Evolutionary conservation across 2,797 vertebrate genomes (phyloP), one percentile per base, ranked within the genome.

Genomic region (Austrolebias charrua): DNA sequence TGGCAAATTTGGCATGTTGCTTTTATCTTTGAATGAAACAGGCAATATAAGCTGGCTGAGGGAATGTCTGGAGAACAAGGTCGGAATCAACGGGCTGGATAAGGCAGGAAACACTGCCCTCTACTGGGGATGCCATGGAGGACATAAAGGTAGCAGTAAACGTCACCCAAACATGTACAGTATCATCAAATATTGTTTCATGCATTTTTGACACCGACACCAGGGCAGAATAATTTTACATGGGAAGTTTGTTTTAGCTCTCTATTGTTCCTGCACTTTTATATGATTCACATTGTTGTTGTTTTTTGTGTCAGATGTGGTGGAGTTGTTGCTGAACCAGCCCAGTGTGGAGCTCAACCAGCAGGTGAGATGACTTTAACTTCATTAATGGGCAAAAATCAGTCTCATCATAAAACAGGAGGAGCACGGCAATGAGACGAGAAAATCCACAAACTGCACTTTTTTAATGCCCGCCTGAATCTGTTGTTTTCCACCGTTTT

Each of bases 31-130:
- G 56, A 6, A 69, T 60, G 45, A 14, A 75, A 71, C 87, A 99
- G 96, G 98, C n/a, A 99, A 99, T 81, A 66, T 99, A 76, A 96
- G 94, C 90, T 99, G 98, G 98, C 82, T 99, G 81, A 91, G 95
- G 80, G 97, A 99, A 81, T 99, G 98, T 90, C 79, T 99, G 91
- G 96, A 99, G 60, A 98, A 98, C 84, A 93, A 93, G 80, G 97
- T 99, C 61, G 96, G 95, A 4, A 95, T 97, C 58, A 99, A 98
- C 2, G 95, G 96, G 38, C 91, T 99, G 84, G 98, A 99, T 82
- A 98, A 98, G 86, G 97, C 98, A 45, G 98, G 98, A 80, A 99
- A 95, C 86, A 98, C 97, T 18, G 94, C 98, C 72, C 91, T 99
- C 58, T 99, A 98, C 84, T 99, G 98, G 98, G 95, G 90, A 54